Evolutionary conservation across 1,140 invertebrate species (phyloP).

Genomic region (Formica exsecta): DNA sequence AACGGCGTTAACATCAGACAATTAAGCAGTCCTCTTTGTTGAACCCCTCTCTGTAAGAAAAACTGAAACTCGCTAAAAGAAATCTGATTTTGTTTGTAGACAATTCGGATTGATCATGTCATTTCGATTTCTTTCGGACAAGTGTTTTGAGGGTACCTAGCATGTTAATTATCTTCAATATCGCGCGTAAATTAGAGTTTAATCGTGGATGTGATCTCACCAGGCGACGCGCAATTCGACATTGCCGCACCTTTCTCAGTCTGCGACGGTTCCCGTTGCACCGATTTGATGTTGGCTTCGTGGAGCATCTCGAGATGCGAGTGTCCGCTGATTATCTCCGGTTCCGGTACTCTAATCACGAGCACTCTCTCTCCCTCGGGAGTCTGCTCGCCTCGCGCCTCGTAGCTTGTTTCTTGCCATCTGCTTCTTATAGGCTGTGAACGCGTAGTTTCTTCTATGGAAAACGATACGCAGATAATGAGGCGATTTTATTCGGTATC

Average conservation of each 20-base stretch:
- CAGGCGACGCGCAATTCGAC: conserved; percentile 45
- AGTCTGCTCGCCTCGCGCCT: conserved; percentile 70
- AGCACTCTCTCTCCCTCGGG: conserved; percentile 81
- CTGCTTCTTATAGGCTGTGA: conserved; percentile 79
- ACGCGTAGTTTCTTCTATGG: conserved; percentile 72
- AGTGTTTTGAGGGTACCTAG: neutral
- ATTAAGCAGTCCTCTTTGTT: conserved; percentile 72
- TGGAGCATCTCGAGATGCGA: conserved; percentile 83
- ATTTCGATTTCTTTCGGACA: neutral
- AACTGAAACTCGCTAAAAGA: neutral
- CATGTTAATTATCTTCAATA: neutral
- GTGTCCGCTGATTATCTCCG: conserved; percentile 82
- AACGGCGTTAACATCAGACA: conserved; percentile 52
- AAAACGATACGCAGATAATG: conserved; percentile 6
- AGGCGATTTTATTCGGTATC: neutral
- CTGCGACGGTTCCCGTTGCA: conserved; percentile 83
- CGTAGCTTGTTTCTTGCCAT: conserved; percentile 78
- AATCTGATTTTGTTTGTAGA: neutral
- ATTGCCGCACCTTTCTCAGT: conserved; percentile 83
- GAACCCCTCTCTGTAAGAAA: neutral
- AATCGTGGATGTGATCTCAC: conserved; percentile 42
- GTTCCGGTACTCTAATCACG: conserved; percentile 83
- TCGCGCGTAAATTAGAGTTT: conserved; percentile 39
- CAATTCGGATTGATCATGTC: neutral
- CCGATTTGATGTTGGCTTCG: conserved; percentile 81